phyloP scores from a whole-genome alignment of 2,888 invertebrate species.

The Agriopis leucophaearia region DNA sequence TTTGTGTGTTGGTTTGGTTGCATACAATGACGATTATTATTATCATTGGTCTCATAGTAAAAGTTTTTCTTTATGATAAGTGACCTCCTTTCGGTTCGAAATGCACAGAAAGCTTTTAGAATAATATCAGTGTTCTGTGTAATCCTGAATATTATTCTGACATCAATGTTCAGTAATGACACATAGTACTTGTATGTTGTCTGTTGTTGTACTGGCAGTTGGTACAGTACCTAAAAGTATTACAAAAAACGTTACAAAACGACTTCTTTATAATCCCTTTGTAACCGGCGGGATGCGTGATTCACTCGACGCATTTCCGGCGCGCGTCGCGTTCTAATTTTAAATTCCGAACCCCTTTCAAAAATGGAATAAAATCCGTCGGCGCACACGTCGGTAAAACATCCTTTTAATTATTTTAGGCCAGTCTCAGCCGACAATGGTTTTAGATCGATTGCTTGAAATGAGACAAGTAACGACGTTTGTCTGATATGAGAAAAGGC shows the following conservation, averaged over 20 bases:
- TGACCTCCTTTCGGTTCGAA: no score
- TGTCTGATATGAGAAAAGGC: conserved; percentile 14
- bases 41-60: no score
- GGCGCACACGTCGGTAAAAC: conserved; percentile 60
- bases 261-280: conserved; percentile 40
- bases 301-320: conserved; percentile 81
- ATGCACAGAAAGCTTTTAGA: no score
- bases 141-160: no score
- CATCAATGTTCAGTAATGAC: no score
- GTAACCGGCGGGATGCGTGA: conserved; percentile 61
- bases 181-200: no score
- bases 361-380: conserved; percentile 81
- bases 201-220: no score
- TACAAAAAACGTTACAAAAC: conserved; percentile 40
- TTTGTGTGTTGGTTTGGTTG: no score
- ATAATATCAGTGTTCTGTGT: no score
- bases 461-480: conserved; percentile 15
- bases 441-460: conserved; percentile 46
- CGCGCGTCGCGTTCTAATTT: conserved; percentile 77
- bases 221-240: background rate
- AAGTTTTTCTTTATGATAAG: no score
- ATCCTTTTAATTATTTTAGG: conserved; percentile 80
- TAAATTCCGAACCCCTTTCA: conserved; percentile 79
- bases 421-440: conserved; percentile 59
- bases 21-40: no score